These are phyloP conservation scores for Hesperia comma DNA, from an alignment of 2,888 invertebrate species.

Conservation along the genomic window DNA sequence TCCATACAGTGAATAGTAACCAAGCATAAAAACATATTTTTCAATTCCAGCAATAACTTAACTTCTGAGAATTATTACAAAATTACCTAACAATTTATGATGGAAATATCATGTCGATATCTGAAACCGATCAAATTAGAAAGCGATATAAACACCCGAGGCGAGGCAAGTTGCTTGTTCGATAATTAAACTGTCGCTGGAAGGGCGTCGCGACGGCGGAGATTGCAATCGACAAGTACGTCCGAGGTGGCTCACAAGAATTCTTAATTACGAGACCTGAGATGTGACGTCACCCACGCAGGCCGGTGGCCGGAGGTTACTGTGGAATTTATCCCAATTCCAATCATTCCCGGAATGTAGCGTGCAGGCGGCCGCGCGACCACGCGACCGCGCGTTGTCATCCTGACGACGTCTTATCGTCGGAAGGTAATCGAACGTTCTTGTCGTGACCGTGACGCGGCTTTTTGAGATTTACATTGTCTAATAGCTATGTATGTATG, in stretches of 20 bases:
- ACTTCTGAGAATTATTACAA: too few species aligned
- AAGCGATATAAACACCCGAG: constrained; percentile 12
- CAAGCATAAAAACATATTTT: too few species aligned
- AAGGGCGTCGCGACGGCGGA: neutral
- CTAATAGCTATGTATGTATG: too few species aligned
- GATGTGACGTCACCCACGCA: constrained; percentile 12
- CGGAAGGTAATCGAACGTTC: neutral
- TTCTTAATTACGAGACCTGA: constrained; percentile 25
- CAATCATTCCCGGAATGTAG: constrained; percentile 9
- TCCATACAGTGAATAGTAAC: neutral
- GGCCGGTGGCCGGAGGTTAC: neutral
- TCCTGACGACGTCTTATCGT: constrained; percentile 1
- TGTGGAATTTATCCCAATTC: constrained; percentile 12
- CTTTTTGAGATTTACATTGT: neutral
- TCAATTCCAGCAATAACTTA: too few species aligned
- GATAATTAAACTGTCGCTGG: constrained; percentile 33
- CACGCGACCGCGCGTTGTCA: neutral
- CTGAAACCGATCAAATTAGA: neutral
- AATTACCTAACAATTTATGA: too few species aligned
- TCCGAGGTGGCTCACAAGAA: constrained; percentile 13
- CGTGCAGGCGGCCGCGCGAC: neutral
- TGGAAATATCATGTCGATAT: too few species aligned
- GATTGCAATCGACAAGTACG: constrained; percentile 18
- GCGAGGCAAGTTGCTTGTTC: constrained; percentile 10
- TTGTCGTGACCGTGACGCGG: neutral